phyloP scores from a whole-genome alignment of 1,140 invertebrate species.

The Ladona fulva region DNA sequence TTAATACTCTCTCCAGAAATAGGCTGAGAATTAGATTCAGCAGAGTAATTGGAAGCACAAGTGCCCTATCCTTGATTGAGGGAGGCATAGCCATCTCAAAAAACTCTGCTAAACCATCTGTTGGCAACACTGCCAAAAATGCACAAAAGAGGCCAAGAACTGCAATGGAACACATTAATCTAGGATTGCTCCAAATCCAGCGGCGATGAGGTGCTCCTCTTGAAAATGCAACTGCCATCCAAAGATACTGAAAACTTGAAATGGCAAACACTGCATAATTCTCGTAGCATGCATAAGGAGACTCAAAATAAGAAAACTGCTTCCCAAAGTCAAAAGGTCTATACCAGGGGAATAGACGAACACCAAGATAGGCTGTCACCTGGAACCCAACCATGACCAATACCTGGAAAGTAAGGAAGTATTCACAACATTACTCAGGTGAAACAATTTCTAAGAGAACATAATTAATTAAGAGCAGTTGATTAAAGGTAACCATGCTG shows the following conservation, averaged over 20 bases:
- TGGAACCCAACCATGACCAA: conserved; percentile 59
- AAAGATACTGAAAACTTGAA: conserved; percentile 90
- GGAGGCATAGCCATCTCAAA: background rate
- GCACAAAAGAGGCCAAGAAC: background rate
- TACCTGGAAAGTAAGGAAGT: conserved; percentile 34
- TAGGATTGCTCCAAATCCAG: background rate
- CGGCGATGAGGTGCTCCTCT: conserved; percentile 79
- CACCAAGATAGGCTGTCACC: conserved; percentile 48
- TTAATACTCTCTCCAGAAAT: background rate
- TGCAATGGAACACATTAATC: background rate
- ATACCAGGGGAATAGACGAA: conserved; percentile 36
- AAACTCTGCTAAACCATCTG: background rate
- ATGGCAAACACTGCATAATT: conserved; percentile 79
- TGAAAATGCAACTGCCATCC: conserved; percentile 79
- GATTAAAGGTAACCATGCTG: too few relatives aligned
- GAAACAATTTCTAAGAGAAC: too few relatives aligned
- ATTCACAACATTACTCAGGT: too few relatives aligned
- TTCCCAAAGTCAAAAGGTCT: conserved; percentile 30
- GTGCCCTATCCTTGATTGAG: background rate
- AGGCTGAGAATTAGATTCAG: background rate
- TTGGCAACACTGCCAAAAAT: background rate
- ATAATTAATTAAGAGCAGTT: too few relatives aligned
- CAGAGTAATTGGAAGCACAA: background rate
- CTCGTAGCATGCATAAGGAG: conserved; percentile 49
- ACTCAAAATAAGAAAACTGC: conserved; percentile 23